Evolutionary conservation across 2,888 invertebrate species (phyloP).

Genomic region (Nymphalis urticae): DNA sequence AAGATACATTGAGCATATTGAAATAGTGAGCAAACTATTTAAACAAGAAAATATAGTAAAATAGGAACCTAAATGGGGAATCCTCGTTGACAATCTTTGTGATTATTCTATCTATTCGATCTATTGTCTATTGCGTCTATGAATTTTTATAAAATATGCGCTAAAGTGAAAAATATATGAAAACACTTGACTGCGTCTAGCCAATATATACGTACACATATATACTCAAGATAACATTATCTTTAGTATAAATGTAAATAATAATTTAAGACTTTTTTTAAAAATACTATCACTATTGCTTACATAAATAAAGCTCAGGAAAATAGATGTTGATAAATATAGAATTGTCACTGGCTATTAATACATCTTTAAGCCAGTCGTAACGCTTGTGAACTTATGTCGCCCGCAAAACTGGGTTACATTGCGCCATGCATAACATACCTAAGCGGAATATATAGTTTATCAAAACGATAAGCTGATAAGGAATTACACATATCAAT

Average conservation of each 20-base stretch:
- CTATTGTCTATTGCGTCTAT: too few relatives aligned
- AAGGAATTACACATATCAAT: constrained; percentile 45
- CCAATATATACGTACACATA: too few relatives aligned
- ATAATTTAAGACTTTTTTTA: not conserved
- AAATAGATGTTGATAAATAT: constrained; percentile 46
- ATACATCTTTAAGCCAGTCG: constrained; percentile 49
- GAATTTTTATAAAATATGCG: too few relatives aligned
- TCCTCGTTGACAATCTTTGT: too few relatives aligned
- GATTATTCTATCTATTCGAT: too few relatives aligned
- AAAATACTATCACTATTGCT: not conserved
- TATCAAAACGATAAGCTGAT: constrained; percentile 70
- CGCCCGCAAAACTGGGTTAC: constrained; percentile 66
- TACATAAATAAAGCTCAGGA: constrained; percentile 16
- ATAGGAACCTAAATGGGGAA: too few relatives aligned
- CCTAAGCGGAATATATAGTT: constrained; percentile 42
- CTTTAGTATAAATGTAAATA: not conserved
- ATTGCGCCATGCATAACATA: constrained; percentile 48
- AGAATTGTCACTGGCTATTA: constrained; percentile 67
- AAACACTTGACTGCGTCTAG: too few relatives aligned
- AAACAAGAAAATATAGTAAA: too few relatives aligned
- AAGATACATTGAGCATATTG: too few relatives aligned
- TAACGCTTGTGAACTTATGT: constrained; percentile 46
- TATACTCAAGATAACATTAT: too few relatives aligned
- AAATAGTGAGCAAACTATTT: too few relatives aligned
- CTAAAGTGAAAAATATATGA: too few relatives aligned